A percentile compares a stretch with the other conserved stretches of the same genome.
Evolutionary conservation across 2,888 invertebrate genomes (phyloP).

Genomic region (Scotopteryx bipunctaria): DNA sequence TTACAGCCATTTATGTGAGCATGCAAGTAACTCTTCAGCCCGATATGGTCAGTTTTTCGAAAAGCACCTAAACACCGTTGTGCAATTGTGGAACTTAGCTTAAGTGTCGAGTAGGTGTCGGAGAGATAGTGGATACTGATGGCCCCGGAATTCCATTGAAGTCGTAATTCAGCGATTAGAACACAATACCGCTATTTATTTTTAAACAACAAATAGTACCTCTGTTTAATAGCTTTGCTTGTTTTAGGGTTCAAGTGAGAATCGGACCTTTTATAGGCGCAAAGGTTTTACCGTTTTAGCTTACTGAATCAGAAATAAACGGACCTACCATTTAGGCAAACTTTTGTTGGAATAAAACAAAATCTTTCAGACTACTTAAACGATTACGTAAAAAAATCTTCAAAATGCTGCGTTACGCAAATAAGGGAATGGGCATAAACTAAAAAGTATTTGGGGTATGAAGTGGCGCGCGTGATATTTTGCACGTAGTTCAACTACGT

Average conservation of each 20-base stretch:
- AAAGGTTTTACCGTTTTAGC: too few relatives aligned
- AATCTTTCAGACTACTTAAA: too few relatives aligned
- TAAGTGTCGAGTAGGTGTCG: constrained; percentile 54
- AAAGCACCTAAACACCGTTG: constrained; percentile 62
- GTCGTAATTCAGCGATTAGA: constrained; percentile 38
- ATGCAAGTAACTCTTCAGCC: constrained; percentile 14
- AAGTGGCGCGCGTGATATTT: background rate
- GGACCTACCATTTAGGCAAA: too few relatives aligned
- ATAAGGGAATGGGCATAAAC: background rate
- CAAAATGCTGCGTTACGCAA: background rate
- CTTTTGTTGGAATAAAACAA: too few relatives aligned
- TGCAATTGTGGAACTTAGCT: constrained; percentile 55
- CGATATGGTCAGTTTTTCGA: constrained; percentile 59
- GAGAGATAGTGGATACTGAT: constrained; percentile 55
- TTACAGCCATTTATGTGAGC: constrained; percentile 6
- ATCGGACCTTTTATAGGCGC: too few relatives aligned
- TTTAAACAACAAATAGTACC: constrained; percentile 1
- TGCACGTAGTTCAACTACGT: too few relatives aligned
- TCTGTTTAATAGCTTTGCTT: too few relatives aligned
- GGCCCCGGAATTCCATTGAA: constrained; percentile 45
- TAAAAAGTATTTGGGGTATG: background rate
- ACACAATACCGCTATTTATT: constrained; percentile 11
- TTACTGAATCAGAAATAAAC: too few relatives aligned
- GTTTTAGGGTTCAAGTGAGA: too few relatives aligned
- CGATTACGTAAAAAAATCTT: too few relatives aligned